These are phyloP conservation scores for Epiperipatus broadwayi DNA, from an alignment of 2,888 invertebrate species.

Conservation along the genomic window DNA sequence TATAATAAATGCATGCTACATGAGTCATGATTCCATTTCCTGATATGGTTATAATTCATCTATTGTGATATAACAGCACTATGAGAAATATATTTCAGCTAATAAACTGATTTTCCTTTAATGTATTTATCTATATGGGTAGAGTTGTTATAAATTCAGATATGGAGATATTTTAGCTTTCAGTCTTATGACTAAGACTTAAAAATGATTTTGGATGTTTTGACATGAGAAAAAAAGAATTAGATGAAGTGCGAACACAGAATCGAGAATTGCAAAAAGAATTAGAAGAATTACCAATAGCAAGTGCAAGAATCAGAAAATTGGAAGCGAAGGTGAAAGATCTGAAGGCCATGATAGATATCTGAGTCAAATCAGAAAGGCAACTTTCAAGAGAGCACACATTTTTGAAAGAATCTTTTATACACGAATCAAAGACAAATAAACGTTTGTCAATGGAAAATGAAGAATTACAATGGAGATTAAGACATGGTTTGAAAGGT, in stretches of 20 bases:
- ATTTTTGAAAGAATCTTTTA: constrained; percentile 40
- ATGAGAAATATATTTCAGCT: too few relatives aligned
- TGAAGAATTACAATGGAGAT: constrained; percentile 73
- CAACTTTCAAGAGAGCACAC: constrained; percentile 48
- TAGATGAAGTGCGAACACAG: constrained; percentile 44
- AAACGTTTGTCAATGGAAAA: constrained; percentile 57
- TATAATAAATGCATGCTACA: too few relatives aligned
- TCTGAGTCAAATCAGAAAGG: constrained; percentile 50
- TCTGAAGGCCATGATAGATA: constrained; percentile 49
- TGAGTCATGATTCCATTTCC: too few relatives aligned
- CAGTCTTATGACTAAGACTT: too few relatives aligned
- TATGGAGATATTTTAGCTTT: too few relatives aligned
- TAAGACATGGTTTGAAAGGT: too few relatives aligned
- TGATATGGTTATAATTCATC: too few relatives aligned
- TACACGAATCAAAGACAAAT: constrained; percentile 56
- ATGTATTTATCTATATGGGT: too few relatives aligned
- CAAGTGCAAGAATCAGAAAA: constrained; percentile 50
- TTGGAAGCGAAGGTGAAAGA: constrained; percentile 70
- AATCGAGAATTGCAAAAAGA: constrained; percentile 43
- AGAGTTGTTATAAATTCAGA: too few relatives aligned
- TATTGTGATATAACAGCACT: too few relatives aligned
- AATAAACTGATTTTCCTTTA: too few relatives aligned
- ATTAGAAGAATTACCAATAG: constrained; percentile 48
- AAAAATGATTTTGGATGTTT: too few relatives aligned
- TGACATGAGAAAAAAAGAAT: constrained; percentile 70